These are phyloP conservation scores for Dallia pectoralis DNA, from an alignment of 2,797 vertebrate genomes.

Conservation along the genomic window DNA sequence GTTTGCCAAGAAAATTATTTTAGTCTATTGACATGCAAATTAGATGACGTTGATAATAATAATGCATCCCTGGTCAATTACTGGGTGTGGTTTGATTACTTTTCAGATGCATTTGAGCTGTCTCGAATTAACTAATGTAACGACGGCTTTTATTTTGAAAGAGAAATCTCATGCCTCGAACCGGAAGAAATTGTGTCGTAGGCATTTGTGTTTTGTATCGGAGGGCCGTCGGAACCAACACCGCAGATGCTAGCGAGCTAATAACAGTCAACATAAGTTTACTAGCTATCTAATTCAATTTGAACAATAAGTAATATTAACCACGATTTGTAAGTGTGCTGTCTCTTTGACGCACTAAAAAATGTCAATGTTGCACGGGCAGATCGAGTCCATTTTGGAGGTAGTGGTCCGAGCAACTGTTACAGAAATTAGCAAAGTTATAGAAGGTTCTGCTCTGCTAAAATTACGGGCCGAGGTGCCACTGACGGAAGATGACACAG, in stretches of 20 bases:
- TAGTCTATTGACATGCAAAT: too few species aligned
- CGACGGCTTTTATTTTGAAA: too few species aligned
- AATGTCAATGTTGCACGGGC: slow-evolving; percentile 62
- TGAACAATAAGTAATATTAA: background rate
- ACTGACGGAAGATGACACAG: slow-evolving; percentile 1
- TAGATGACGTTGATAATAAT: too few species aligned
- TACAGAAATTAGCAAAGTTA: slow-evolving; percentile 60
- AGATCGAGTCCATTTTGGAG: slow-evolving; percentile 62
- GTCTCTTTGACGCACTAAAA: background rate
- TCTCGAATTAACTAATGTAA: too few species aligned
- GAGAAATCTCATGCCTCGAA: background rate
- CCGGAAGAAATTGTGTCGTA: background rate
- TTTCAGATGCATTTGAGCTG: too few species aligned
- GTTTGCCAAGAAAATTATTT: too few species aligned
- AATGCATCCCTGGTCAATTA: too few species aligned
- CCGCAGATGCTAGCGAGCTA: background rate
- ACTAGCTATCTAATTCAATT: background rate
- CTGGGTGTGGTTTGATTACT: too few species aligned
- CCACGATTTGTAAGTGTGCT: background rate
- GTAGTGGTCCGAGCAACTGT: slow-evolving; percentile 55
- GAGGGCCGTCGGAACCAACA: background rate
- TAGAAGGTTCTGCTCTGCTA: slow-evolving; percentile 26
- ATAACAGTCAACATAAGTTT: background rate
- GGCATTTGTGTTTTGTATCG: background rate
- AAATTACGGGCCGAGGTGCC: background rate